Percentiles rank a stretch among this genome's conserved stretches.
Evolutionary conservation across 1,140 invertebrate genomes (phyloP).

Genomic region (Lerema accius): DNA sequence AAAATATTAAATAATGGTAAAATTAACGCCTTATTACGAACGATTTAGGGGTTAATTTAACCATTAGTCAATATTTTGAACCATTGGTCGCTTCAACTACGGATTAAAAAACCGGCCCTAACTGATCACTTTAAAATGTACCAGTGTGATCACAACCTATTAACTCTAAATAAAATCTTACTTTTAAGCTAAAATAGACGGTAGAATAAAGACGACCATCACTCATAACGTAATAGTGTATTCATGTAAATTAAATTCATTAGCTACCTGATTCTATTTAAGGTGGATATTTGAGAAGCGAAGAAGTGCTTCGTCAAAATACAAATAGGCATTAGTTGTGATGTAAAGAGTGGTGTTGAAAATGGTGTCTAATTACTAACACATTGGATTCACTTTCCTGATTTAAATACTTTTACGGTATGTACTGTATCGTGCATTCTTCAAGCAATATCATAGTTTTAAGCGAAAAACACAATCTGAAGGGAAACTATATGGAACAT

Average conservation of each 20-base stretch:
- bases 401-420: too few species aligned
- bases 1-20: too few species aligned
- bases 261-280: slow-evolving; percentile 51
- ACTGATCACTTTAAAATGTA: background rate
- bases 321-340: slow-evolving; percentile 30
- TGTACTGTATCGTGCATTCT: too few species aligned
- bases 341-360: slow-evolving; percentile 21
- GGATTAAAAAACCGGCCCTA: too few species aligned
- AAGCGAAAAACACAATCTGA: too few species aligned
- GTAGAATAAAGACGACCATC: slow-evolving; percentile 43
- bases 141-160: slow-evolving; percentile 1
- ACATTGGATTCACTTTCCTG: too few species aligned
- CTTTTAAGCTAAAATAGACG: slow-evolving; percentile 16
- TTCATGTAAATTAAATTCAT: slow-evolving; percentile 63
- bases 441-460: too few species aligned
- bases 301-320: slow-evolving; percentile 20
- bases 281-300: slow-evolving; percentile 34
- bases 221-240: slow-evolving; percentile 57
- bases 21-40: too few species aligned
- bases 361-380: slow-evolving; percentile 1
- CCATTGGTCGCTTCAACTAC: too few species aligned
- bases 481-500: too few species aligned
- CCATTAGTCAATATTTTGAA: too few species aligned
- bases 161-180: slow-evolving; percentile 10
- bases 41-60: too few species aligned